Percentiles rank a stretch among this genome's conserved stretches.
Conservation (phyloP, 2,797 vertebrate species). For the Epinephelus malabaricus region DNA sequence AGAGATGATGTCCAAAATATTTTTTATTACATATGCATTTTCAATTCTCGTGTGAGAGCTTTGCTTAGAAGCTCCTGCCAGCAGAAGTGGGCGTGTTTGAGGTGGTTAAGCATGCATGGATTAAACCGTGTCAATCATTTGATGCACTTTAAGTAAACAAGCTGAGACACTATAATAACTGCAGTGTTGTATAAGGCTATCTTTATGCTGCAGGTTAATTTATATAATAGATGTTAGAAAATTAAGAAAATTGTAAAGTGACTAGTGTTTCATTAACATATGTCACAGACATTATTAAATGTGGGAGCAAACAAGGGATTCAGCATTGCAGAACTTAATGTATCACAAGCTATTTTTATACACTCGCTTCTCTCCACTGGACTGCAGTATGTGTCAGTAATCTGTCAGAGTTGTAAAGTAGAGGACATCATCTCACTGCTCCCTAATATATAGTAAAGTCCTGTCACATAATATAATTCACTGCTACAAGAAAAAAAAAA, state of each 20-base stretch:
- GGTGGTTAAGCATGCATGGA: constrained; percentile 49
- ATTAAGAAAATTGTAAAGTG: constrained; percentile 31
- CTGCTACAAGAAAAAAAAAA: neutral
- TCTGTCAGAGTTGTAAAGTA: constrained; percentile 44
- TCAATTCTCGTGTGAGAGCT: constrained; percentile 30
- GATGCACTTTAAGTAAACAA: constrained; percentile 62
- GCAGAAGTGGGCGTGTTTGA: constrained; percentile 57
- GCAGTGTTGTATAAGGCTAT: constrained; percentile 23
- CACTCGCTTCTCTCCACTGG: neutral
- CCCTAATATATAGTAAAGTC: constrained; percentile 19
- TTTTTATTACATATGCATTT: constrained; percentile 49
- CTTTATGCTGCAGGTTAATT: constrained; percentile 46
- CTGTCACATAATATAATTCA: constrained; percentile 34
- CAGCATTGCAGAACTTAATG: constrained; percentile 14
- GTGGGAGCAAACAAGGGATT: neutral
- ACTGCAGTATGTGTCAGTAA: constrained; percentile 33
- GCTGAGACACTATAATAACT: constrained; percentile 39
- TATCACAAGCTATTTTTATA: constrained; percentile 37
- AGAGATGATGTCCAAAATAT: constrained; percentile 42
- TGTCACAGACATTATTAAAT: constrained; percentile 22
- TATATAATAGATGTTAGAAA: constrained; percentile 28
- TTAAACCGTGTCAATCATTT: constrained; percentile 70
- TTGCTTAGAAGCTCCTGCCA: constrained; percentile 50
- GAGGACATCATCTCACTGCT: constrained; percentile 23
- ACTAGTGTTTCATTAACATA: constrained; percentile 24